Conservation (phyloP, 2,113 vertebrate genomes). For the Leptobrachium leishanense region DNA sequence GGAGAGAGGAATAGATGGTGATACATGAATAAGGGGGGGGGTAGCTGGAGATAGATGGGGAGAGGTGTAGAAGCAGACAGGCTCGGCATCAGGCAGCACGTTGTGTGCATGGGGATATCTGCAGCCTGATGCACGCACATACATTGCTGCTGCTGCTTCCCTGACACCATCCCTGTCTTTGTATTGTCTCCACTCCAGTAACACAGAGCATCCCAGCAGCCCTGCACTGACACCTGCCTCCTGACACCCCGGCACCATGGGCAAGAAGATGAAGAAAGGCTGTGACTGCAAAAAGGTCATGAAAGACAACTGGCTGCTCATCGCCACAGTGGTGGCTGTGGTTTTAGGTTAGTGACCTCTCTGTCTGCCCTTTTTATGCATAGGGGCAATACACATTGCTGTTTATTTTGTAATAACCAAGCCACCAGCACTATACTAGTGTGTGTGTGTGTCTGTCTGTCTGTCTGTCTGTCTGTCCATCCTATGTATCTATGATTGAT, state of each 20-base stretch:
- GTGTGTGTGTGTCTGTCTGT: too few species aligned
- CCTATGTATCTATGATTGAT: too few species aligned
- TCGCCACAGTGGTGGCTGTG: conserved; percentile 82
- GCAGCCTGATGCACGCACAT: conserved; percentile 16
- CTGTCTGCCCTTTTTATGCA: too few species aligned
- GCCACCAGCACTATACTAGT: too few species aligned
- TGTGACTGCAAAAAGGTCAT: conserved; percentile 70
- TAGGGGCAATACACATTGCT: too few species aligned
- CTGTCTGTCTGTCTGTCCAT: too few species aligned
- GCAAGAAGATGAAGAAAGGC: conserved; percentile 66
- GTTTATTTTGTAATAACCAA: too few species aligned
- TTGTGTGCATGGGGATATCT: not conserved
- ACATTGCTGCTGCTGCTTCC: not conserved
- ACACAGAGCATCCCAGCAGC: not conserved
- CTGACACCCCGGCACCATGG: conserved; percentile 61
- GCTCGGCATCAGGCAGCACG: not conserved
- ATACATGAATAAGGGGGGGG: too few species aligned
- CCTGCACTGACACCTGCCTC: not conserved
- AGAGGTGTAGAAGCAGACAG: too few species aligned
- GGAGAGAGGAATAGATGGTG: too few species aligned
- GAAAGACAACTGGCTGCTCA: conserved; percentile 85
- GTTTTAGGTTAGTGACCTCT: conserved; percentile 75
- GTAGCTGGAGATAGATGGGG: too few species aligned
- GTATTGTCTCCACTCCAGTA: not conserved
- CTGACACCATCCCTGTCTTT: not conserved